Evolutionary conservation across 2,113 vertebrate species (phyloP).

Genomic region (Nerophis ophidion): DNA sequence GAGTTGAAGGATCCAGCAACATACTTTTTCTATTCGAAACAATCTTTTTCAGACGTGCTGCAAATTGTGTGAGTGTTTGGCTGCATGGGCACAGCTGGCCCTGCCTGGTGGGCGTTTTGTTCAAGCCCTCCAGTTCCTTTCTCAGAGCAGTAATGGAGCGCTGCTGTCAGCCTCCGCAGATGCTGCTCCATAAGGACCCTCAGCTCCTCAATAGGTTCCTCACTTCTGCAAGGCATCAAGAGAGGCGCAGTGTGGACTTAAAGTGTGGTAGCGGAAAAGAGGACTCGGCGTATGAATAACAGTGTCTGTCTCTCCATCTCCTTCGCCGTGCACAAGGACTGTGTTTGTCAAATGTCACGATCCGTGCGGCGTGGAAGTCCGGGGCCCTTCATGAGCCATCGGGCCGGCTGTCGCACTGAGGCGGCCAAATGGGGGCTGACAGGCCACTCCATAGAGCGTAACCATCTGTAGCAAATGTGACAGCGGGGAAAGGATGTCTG

Average conservation of each 20-base stretch:
- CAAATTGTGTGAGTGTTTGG: conserved; percentile 16
- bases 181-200: conserved; percentile 70
- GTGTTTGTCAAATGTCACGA: conserved; percentile 72
- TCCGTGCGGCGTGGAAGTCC: conserved; percentile 74
- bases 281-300: too few relatives aligned
- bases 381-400: conserved; percentile 80
- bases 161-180: conserved; percentile 73
- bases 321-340: too few relatives aligned
- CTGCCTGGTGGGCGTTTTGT: conserved; percentile 53
- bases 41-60: conserved; percentile 2
- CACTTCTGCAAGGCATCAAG: neutral
- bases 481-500: conserved; percentile 76
- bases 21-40: conserved; percentile 9
- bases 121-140: conserved; percentile 58
- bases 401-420: conserved; percentile 75
- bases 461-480: conserved; percentile 88
- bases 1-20: conserved; percentile 23
- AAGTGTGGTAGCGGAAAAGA: neutral
- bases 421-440: conserved; percentile 79
- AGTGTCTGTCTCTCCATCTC: too few relatives aligned
- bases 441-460: conserved; percentile 79
- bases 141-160: conserved; percentile 73
- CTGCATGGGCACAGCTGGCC: conserved; percentile 65
- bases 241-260: neutral
- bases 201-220: conserved; percentile 13